These are phyloP conservation scores for Protobothrops flavoviridis DNA, from an alignment of 2,113 vertebrate species.

Conservation along the genomic window DNA sequence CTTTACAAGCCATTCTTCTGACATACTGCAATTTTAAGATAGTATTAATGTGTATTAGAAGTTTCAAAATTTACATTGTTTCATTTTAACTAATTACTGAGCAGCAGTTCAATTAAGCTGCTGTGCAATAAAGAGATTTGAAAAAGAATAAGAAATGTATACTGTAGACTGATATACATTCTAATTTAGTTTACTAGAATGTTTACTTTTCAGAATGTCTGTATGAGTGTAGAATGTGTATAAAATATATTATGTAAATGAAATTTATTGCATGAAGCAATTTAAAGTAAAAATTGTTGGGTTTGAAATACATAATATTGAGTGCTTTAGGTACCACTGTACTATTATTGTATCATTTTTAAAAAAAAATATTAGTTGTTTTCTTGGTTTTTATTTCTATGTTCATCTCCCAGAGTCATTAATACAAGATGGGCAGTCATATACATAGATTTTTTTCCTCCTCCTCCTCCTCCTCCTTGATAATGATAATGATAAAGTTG, in stretches of 20 bases:
- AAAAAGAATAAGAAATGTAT: neutral
- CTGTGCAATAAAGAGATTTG: too few species aligned
- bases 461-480: too few species aligned
- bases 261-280: too few species aligned
- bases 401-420: neutral
- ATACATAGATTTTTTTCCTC: too few species aligned
- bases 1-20: neutral
- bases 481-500: too few species aligned
- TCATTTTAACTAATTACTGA: neutral
- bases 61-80: neutral
- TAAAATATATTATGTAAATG: too few species aligned
- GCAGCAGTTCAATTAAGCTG: neutral
- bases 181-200: neutral
- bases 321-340: too few species aligned
- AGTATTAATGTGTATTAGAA: neutral
- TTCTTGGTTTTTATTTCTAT: neutral
- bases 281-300: too few species aligned
- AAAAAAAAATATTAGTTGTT: neutral
- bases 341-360: neutral
- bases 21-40: neutral
- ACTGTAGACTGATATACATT: too few species aligned
- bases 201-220: neutral
- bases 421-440: too few species aligned
- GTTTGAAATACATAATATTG: too few species aligned
- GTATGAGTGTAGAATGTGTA: too few species aligned